A percentile compares a stretch with the other conserved stretches of the same genome.
Conservation (phyloP, 2,888 invertebrate species). For the Xestobium rufovillosum region DNA sequence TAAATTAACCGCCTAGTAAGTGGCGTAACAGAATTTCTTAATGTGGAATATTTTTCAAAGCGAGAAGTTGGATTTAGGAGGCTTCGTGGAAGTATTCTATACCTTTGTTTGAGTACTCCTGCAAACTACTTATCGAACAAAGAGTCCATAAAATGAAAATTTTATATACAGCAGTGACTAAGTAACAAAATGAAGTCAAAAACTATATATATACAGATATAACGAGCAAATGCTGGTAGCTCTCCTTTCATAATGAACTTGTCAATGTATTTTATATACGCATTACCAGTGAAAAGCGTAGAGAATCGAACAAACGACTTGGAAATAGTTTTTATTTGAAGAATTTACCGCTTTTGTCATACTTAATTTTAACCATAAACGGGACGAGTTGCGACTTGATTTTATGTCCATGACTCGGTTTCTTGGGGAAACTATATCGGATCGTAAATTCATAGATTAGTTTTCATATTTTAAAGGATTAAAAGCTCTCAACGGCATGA, state of each 20-base stretch:
- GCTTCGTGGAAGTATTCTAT: too few relatives aligned
- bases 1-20: too few relatives aligned
- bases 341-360: slow-evolving; percentile 30
- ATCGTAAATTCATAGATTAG: too few relatives aligned
- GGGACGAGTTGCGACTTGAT: slow-evolving; percentile 19
- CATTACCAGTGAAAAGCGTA: slow-evolving; percentile 34
- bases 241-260: background rate
- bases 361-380: slow-evolving; percentile 31
- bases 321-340: slow-evolving; percentile 31
- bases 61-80: too few relatives aligned
- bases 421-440: too few relatives aligned
- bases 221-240: background rate
- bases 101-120: too few relatives aligned
- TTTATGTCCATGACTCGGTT: too few relatives aligned
- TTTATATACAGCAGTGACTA: slow-evolving; percentile 1
- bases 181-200: background rate
- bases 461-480: slow-evolving; percentile 2
- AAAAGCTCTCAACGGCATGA: too few relatives aligned
- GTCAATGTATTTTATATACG: slow-evolving; percentile 30
- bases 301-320: slow-evolving; percentile 34
- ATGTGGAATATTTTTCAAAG: too few relatives aligned
- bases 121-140: too few relatives aligned
- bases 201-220: slow-evolving; percentile 1
- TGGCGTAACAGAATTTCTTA: too few relatives aligned
- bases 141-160: too few relatives aligned